Percentiles rank a stretch among this genome's conserved stretches.
These are phyloP conservation scores for Oncorhynchus tshawytscha DNA, from an alignment of 2,113 vertebrate species.

Conservation along the genomic window DNA sequence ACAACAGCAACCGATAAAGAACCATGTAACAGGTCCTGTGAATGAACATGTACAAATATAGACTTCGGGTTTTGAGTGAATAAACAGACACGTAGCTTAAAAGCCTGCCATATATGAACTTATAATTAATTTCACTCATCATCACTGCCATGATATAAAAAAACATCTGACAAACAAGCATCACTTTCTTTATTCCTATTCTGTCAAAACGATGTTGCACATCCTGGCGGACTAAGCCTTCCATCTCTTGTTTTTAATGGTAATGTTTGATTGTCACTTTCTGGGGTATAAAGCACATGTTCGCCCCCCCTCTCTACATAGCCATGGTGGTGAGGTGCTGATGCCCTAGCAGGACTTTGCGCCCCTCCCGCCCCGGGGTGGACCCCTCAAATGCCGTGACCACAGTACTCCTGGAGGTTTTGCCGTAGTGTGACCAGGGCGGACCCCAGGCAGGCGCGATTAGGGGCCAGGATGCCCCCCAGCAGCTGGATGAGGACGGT, in stretches of 20 bases:
- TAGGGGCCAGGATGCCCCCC: conserved; percentile 82
- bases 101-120: conserved; percentile 41
- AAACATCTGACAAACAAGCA: conserved; percentile 47
- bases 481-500: conserved; percentile 89
- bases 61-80: conserved; percentile 33
- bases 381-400: conserved; percentile 70
- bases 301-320: conserved; percentile 63
- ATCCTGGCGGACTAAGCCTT: conserved; percentile 41
- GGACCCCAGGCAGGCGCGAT: conserved; percentile 87
- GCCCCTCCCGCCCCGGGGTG: conserved; percentile 74
- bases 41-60: conserved; percentile 51
- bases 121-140: conserved; percentile 48
- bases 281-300: conserved; percentile 65
- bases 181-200: conserved; percentile 8
- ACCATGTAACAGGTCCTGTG: conserved; percentile 41
- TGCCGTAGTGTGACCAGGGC: conserved; percentile 88
- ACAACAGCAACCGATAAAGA: conserved; percentile 1
- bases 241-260: conserved; percentile 46
- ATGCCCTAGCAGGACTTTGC: conserved; percentile 85
- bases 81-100: conserved; percentile 34
- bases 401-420: conserved; percentile 89
- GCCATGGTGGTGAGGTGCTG: conserved; percentile 93
- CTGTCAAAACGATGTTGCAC: conserved; percentile 53
- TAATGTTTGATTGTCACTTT: conserved; percentile 69
- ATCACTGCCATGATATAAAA: conserved; percentile 37